Conservation (phyloP, 2,888 invertebrate genomes). For the Disparrhopalites patrizii region DNA sequence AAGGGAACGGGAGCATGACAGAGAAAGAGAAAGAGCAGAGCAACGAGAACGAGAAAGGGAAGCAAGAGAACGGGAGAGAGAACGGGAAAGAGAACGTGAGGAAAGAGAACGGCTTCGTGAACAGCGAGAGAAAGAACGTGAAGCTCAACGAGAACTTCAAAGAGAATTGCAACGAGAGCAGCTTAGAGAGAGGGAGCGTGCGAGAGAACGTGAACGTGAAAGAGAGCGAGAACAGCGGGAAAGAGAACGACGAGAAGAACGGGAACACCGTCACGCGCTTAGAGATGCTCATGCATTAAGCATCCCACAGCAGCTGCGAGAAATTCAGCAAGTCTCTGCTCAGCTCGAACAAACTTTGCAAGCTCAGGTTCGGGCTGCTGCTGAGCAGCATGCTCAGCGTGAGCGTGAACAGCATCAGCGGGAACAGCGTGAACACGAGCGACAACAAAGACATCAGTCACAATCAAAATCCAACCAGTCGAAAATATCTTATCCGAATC, state of each 20-base stretch:
- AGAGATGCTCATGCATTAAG: conserved; percentile 8
- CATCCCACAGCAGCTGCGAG: conserved; percentile 27
- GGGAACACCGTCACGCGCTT: conserved; percentile 19
- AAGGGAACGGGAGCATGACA: conserved; percentile 28
- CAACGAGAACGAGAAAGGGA: conserved; percentile 9
- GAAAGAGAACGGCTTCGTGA: conserved; percentile 15
- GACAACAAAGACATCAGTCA: conserved; percentile 37
- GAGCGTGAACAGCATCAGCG: conserved; percentile 4
- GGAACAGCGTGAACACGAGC: conserved; percentile 37
- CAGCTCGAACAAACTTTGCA: conserved; percentile 20
- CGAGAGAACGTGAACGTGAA: conserved; percentile 28
- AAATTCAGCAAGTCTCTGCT: conserved; percentile 22
- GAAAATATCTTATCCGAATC: conserved; percentile 48
- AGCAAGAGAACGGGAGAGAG: conserved; percentile 2
- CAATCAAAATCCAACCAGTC: conserved; percentile 27
- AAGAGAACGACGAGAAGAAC: conserved; percentile 37
- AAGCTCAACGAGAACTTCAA: conserved; percentile 25
- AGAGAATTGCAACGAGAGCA: conserved; percentile 23
- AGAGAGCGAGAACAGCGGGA: conserved; percentile 38
- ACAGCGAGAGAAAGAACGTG: conserved; percentile 6
- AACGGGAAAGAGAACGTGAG: conserved; percentile 4
- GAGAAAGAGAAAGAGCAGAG: not conserved
- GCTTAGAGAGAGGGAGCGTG: conserved; percentile 41
- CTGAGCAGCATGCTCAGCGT: conserved; percentile 8
- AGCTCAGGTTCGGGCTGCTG: conserved; percentile 19